Percentiles rank a stretch among this genome's conserved stretches.
These are phyloP conservation scores for Propithecus coquereli DNA, from an alignment of 2,113 vertebrate genomes.

Conservation along the genomic window DNA sequence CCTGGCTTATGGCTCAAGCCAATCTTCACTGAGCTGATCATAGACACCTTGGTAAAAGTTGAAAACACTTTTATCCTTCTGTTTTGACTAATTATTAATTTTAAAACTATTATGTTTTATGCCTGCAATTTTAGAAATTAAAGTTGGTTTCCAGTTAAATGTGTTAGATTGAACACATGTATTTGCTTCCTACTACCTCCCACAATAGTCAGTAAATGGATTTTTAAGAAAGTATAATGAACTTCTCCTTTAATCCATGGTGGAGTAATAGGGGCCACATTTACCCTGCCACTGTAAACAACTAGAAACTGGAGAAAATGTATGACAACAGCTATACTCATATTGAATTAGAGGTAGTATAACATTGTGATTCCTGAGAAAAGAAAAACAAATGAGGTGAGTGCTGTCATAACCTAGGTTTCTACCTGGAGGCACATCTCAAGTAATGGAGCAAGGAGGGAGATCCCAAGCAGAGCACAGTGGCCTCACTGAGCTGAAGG, in stretches of 20 bases:
- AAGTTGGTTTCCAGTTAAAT: not conserved
- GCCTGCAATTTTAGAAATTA: not conserved
- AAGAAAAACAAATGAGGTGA: not conserved
- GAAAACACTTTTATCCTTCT: not conserved
- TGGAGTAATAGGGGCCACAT: not conserved
- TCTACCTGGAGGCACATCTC: not conserved
- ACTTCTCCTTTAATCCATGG: not conserved
- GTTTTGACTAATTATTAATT: constrained; percentile 5
- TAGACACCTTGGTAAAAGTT: not conserved
- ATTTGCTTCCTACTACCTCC: not conserved
- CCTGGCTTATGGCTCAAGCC: not conserved
- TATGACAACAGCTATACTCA: not conserved
- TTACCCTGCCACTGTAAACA: not conserved
- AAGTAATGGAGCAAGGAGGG: not conserved
- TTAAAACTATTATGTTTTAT: not conserved
- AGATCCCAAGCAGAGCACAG: not conserved
- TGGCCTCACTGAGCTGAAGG: not conserved
- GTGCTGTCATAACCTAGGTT: not conserved
- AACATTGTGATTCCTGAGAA: not conserved
- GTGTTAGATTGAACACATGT: not conserved
- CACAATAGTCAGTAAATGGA: not conserved
- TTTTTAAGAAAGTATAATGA: not conserved
- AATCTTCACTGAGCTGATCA: not conserved
- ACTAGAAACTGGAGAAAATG: not conserved
- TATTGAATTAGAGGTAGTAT: not conserved